Evolutionary conservation across 92 coral and sea anemone species (phyloP).

Genomic region (Galaxea fascicularis): DNA sequence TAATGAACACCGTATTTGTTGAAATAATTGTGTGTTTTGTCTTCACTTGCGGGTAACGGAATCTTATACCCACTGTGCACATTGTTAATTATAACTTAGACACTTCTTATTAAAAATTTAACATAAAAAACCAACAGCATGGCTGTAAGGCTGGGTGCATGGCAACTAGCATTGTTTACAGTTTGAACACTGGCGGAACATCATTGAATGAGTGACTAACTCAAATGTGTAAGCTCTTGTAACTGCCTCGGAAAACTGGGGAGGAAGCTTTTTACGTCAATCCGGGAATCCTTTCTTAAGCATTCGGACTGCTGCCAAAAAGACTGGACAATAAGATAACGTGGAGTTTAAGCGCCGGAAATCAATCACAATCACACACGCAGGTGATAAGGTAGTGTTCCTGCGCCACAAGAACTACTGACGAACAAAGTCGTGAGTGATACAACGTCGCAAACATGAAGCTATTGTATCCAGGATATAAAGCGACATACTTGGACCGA

Average conservation of each 20-base stretch:
- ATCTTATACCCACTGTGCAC: conserved; percentile 6
- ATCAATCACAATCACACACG: too few species aligned
- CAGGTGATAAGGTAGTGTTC: too few species aligned
- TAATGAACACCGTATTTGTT: neutral
- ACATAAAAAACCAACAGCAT: neutral
- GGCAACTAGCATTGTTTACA: conserved; percentile 32
- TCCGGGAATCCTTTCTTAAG: neutral
- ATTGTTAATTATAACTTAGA: conserved; percentile 18
- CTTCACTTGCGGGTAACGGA: neutral
- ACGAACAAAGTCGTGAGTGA: neutral
- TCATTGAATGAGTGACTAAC: neutral
- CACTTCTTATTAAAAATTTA: conserved; percentile 44
- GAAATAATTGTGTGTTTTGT: neutral
- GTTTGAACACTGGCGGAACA: neutral
- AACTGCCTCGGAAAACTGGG: neutral
- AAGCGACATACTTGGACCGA: conserved; percentile 27
- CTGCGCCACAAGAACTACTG: neutral
- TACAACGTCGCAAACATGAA: conserved; percentile 12
- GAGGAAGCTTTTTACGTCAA: too few species aligned
- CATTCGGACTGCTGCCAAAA: neutral
- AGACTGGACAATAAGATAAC: too few species aligned
- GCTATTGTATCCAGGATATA: conserved; percentile 35
- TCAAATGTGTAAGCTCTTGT: neutral
- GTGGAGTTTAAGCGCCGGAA: too few species aligned
- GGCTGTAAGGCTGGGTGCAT: neutral